A percentile compares a stretch with the other conserved stretches of the same genome.
These are phyloP conservation scores for Drosophila pallidifrons DNA, from an alignment of 1,140 invertebrate genomes.

Conservation along the genomic window DNA sequence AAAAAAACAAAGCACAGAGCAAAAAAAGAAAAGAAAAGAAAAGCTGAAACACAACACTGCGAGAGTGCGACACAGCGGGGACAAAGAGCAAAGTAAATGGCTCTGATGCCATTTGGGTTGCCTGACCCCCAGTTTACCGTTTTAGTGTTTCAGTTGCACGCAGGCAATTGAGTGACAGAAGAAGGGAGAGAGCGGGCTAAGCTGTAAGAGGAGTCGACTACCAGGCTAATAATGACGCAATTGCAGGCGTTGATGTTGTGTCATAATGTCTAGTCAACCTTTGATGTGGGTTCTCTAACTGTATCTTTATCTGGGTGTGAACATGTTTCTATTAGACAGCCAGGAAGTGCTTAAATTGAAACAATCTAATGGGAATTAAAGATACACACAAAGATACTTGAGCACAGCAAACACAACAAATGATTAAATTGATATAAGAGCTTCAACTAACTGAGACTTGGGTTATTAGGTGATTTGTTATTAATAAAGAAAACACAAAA, in stretches of 20 bases:
- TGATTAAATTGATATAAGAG: neutral
- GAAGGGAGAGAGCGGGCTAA: neutral
- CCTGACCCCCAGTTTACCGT: conserved; percentile 46
- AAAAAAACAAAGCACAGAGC: conserved; percentile 29
- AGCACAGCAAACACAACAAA: neutral
- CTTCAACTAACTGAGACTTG: neutral
- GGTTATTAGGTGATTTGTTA: neutral
- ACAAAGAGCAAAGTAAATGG: conserved; percentile 17
- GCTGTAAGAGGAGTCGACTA: neutral
- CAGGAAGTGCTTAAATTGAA: conserved; percentile 9
- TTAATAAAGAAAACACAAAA: neutral
- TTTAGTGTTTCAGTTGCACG: conserved; percentile 27
- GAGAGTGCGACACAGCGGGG: conserved; percentile 27
- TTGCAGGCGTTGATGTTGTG: conserved; percentile 62
- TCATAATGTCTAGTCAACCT: conserved; percentile 60
- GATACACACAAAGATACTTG: neutral
- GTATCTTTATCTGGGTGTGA: conserved; percentile 10
- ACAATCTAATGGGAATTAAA: neutral
- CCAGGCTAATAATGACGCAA: conserved; percentile 45
- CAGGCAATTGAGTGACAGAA: neutral
- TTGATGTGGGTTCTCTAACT: conserved; percentile 63
- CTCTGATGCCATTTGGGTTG: conserved; percentile 49
- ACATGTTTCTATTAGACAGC: neutral
- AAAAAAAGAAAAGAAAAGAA: conserved; percentile 22
- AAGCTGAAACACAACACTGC: conserved; percentile 62